phyloP scores from a whole-genome alignment of 2,888 invertebrate species.

The Lasioglossum pauxillum region DNA sequence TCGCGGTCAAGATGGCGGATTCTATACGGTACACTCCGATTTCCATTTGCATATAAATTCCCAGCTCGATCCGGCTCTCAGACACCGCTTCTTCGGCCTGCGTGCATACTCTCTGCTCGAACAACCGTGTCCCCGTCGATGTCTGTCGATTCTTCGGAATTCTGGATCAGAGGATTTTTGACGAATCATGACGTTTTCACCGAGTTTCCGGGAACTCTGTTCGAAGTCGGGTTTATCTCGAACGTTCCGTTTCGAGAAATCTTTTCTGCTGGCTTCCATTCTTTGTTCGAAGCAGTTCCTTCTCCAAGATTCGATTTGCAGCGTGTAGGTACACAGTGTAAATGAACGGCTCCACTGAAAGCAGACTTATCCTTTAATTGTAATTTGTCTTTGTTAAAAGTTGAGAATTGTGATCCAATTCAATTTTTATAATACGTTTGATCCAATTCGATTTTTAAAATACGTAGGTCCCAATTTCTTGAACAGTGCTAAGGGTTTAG shows the following conservation, averaged over 20 bases:
- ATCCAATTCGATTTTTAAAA: neutral
- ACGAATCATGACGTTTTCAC: neutral
- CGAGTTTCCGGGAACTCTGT: neutral
- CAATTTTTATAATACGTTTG: no score
- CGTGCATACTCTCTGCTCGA: neutral
- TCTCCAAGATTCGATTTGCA: neutral
- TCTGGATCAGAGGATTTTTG: neutral
- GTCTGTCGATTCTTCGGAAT: neutral
- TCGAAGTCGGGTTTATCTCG: neutral
- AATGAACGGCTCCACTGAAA: no score
- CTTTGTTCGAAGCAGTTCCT: neutral
- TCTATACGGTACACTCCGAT: conserved; percentile 52
- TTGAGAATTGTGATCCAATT: neutral
- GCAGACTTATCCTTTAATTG: no score
- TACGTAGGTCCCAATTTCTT: no score
- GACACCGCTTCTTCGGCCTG: neutral
- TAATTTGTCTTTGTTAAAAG: no score
- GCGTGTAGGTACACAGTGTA: no score
- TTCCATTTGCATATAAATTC: conserved; percentile 79
- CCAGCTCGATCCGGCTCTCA: conserved; percentile 17
- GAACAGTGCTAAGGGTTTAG: no score
- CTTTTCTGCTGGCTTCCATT: neutral
- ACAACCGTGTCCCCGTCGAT: neutral
- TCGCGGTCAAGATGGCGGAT: conserved; percentile 79
- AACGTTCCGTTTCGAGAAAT: neutral